Percentiles rank a stretch among this genome's conserved stretches.
These are phyloP conservation scores for Colinus virginianus DNA, from an alignment of 2,113 vertebrate species.

Conservation along the genomic window DNA sequence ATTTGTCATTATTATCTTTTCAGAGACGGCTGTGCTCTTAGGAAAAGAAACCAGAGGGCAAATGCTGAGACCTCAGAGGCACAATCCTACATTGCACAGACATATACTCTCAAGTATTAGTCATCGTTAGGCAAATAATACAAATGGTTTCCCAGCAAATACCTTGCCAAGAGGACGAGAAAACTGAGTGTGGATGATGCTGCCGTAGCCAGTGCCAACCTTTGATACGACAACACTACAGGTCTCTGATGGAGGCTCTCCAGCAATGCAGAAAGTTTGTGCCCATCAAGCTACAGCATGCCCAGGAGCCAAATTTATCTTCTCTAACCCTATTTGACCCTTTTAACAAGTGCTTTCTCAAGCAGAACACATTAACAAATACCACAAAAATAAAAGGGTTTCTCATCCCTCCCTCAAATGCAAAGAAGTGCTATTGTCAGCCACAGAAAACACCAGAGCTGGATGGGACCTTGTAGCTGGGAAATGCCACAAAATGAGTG, in stretches of 20 bases:
- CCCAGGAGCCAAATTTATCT: conserved; percentile 21
- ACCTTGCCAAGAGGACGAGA: conserved; percentile 30
- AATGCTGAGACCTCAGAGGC: not conserved
- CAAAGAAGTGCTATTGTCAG: not conserved
- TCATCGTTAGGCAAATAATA: conserved; percentile 27
- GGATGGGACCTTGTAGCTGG: not conserved
- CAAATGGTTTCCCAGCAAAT: conserved; percentile 33
- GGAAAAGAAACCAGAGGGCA: not conserved
- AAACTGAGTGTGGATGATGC: not conserved
- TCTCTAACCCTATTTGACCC: not conserved
- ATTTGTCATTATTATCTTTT: conserved; percentile 13
- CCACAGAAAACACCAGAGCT: not conserved
- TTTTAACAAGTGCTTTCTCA: conserved; percentile 19
- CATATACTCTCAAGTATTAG: not conserved
- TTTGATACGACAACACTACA: not conserved
- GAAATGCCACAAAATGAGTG: not conserved
- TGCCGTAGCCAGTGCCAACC: not conserved
- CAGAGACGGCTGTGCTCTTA: not conserved
- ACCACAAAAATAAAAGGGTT: conserved; percentile 21
- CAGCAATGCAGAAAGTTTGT: not conserved
- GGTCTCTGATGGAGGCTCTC: not conserved
- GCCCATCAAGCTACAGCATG: not conserved
- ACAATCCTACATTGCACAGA: not conserved
- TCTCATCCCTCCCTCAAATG: not conserved
- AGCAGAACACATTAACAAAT: conserved; percentile 46